These are phyloP conservation scores for Himalopsyche tibetana DNA, from an alignment of 2,888 invertebrate genomes.

Conservation along the genomic window DNA sequence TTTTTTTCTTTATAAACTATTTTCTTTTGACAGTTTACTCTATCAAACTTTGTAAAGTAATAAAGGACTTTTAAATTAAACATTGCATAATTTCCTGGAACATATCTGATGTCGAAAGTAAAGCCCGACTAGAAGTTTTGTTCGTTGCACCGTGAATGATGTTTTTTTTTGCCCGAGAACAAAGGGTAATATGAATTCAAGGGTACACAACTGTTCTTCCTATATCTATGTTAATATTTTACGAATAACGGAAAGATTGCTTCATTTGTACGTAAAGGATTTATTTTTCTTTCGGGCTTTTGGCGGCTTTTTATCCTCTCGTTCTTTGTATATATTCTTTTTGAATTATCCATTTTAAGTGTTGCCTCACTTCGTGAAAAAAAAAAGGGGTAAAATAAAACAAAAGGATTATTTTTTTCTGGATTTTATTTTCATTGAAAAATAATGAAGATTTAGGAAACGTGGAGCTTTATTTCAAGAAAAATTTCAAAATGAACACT, in stretches of 20 bases:
- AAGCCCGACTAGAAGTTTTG: background rate
- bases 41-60: background rate
- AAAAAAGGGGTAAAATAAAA: background rate
- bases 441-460: background rate
- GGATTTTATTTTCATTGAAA: conserved; percentile 5
- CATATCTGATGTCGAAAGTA: background rate
- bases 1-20: too few relatives aligned
- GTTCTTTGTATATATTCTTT: conserved; percentile 38
- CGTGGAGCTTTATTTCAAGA: background rate
- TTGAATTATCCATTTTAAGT: conserved; percentile 42
- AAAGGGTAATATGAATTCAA: background rate
- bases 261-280: conserved; percentile 55
- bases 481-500: too few relatives aligned
- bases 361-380: conserved; percentile 3
- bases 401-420: background rate
- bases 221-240: conserved; percentile 51
- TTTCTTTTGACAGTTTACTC: too few relatives aligned
- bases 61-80: background rate
- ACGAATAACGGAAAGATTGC: conserved; percentile 53
- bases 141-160: background rate
- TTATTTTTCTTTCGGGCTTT: conserved; percentile 54
- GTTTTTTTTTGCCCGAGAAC: background rate
- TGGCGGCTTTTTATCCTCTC: conserved; percentile 30
- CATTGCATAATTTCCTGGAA: background rate
- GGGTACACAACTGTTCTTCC: background rate